These are phyloP conservation scores for Gila robusta DNA, from an alignment of 2,797 vertebrate genomes.

Conservation along the genomic window DNA sequence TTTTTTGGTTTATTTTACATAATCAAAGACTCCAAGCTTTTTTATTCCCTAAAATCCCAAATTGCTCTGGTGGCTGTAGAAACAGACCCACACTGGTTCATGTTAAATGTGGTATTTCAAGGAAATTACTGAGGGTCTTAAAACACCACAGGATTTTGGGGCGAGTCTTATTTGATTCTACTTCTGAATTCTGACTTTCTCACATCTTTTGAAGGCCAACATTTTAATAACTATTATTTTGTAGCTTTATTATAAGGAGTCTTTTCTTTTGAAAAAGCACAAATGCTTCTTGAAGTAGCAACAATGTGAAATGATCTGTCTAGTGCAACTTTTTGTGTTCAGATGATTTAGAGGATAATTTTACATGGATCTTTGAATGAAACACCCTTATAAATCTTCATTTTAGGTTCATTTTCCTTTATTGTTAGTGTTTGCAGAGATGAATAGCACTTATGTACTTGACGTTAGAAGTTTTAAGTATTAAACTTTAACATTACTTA, in stretches of 20 bases:
- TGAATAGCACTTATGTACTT: no score
- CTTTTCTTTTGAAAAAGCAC: slow-evolving; percentile 7
- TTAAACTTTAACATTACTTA: background rate
- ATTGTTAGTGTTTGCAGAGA: no score
- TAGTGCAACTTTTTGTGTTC: background rate
- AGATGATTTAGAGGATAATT: background rate
- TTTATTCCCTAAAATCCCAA: slow-evolving; percentile 26
- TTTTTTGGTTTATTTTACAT: slow-evolving; percentile 29
- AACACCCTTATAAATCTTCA: background rate
- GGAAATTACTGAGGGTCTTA: slow-evolving; percentile 28
- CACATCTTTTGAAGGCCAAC: slow-evolving; percentile 18
- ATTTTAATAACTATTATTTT: slow-evolving; percentile 2
- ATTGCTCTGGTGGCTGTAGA: slow-evolving; percentile 14
- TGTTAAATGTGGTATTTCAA: slow-evolving; percentile 39
- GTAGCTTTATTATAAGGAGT: background rate
- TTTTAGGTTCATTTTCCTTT: background rate
- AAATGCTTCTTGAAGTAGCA: slow-evolving; percentile 18
- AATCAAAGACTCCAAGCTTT: slow-evolving; percentile 16
- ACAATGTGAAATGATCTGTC: background rate
- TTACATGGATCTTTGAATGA: background rate
- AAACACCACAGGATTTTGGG: slow-evolving; percentile 25
- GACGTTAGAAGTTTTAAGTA: background rate
- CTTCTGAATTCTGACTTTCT: background rate
- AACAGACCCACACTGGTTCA: background rate
- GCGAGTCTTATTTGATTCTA: background rate